These are phyloP conservation scores for Tipula confusa DNA, from an alignment of 2,888 invertebrate genomes.

Conservation along the genomic window DNA sequence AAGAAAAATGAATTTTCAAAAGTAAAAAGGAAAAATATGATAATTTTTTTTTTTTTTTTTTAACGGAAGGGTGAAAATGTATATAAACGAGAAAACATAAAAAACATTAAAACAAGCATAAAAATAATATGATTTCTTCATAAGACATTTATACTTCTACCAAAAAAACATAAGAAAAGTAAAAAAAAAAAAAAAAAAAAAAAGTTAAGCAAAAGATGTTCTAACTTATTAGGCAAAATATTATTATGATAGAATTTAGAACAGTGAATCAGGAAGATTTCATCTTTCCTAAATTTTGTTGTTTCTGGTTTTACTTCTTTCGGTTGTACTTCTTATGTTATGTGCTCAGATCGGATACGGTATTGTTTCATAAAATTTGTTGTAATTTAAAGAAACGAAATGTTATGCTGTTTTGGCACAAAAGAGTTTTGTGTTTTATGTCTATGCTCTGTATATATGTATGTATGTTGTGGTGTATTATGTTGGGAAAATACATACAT, in stretches of 20 bases:
- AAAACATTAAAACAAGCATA: not conserved
- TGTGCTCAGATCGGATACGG: not conserved
- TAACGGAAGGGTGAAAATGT: slow-evolving; percentile 20
- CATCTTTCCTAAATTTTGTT: not conserved
- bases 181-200: not conserved
- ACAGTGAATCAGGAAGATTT: not conserved
- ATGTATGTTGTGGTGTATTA: not conserved
- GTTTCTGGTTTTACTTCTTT: not conserved
- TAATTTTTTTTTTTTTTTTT: not conserved
- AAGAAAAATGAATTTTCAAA: not conserved
- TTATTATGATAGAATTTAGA: slow-evolving; percentile 15
- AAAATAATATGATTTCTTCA: not conserved
- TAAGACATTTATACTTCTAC: not conserved
- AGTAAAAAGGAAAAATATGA: not conserved
- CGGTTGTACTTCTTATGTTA: not conserved
- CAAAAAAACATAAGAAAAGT: not conserved
- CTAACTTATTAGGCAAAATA: slow-evolving; percentile 21
- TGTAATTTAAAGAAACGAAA: not conserved
- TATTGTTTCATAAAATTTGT: not conserved
- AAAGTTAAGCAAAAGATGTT: not conserved
- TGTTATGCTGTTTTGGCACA: not conserved
- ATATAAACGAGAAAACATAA: not conserved
- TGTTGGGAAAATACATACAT: not conserved
- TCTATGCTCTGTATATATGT: not conserved
- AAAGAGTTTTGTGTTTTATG: not conserved